These are phyloP conservation scores for Apogon hyalosoma DNA, from an alignment of 2,797 vertebrate genomes.

Conservation along the genomic window DNA sequence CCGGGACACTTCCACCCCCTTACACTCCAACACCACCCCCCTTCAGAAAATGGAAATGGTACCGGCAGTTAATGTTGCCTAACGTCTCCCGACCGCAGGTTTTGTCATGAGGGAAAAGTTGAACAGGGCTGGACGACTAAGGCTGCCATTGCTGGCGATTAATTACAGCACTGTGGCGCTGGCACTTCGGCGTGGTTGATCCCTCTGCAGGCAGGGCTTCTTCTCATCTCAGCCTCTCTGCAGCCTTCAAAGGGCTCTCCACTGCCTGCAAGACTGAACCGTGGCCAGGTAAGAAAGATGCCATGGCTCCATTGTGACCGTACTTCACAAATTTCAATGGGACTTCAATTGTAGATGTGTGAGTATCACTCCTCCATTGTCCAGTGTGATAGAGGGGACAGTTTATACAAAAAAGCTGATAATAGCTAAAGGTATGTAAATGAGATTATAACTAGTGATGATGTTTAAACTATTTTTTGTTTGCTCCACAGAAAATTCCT, in stretches of 20 bases:
- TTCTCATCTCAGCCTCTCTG: constrained; percentile 84
- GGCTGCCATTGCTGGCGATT: constrained; percentile 88
- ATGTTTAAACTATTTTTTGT: background rate
- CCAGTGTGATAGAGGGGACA: constrained; percentile 8
- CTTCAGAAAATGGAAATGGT: constrained; percentile 84
- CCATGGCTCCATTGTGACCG: constrained; percentile 66
- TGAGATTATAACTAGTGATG: background rate
- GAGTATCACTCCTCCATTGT: constrained; percentile 39
- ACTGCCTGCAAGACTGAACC: constrained; percentile 73
- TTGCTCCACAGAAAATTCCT: constrained; percentile 23
- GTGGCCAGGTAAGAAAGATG: constrained; percentile 72
- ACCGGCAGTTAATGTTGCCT: constrained; percentile 92
- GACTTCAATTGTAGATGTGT: constrained; percentile 56
- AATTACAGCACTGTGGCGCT: constrained; percentile 89
- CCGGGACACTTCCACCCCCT: constrained; percentile 70
- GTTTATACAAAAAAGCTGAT: constrained; percentile 3
- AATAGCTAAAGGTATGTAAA: constrained; percentile 3
- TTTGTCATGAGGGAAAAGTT: constrained; percentile 93
- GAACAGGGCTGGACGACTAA: constrained; percentile 84
- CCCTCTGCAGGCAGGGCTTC: constrained; percentile 77
- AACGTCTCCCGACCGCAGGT: constrained; percentile 91
- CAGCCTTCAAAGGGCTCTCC: constrained; percentile 87
- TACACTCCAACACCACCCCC: constrained; percentile 77
- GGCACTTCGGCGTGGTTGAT: constrained; percentile 85
- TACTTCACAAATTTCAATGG: constrained; percentile 69